A percentile compares a stretch with the other conserved stretches of the same genome.
These are phyloP conservation scores for Dufourea novaeangliae DNA, from an alignment of 1,140 invertebrate genomes.

Conservation along the genomic window DNA sequence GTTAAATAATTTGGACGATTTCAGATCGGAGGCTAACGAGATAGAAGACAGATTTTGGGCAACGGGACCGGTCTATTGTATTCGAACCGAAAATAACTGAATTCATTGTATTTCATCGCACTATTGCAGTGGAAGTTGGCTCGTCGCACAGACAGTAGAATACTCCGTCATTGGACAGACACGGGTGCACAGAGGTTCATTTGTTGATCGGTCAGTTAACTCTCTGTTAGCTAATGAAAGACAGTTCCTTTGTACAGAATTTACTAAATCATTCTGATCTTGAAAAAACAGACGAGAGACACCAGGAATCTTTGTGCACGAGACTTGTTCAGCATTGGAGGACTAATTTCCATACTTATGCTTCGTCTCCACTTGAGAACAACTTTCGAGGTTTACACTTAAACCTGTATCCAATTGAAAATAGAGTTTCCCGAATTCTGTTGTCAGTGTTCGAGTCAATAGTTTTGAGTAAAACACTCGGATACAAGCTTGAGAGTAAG, in stretches of 20 bases:
- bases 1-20: not conserved
- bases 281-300: too few species aligned
- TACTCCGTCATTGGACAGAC: not conserved
- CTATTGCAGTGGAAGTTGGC: not conserved
- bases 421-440: too few species aligned
- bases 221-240: not conserved
- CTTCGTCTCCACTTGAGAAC: too few species aligned
- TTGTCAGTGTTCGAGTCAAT: too few species aligned
- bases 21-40: not conserved
- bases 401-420: too few species aligned
- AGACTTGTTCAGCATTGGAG: too few species aligned
- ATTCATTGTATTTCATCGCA: not conserved
- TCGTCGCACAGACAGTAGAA: not conserved
- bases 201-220: not conserved
- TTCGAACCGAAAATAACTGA: not conserved
- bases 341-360: too few species aligned
- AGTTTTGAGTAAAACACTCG: too few species aligned
- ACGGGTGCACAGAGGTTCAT: not conserved
- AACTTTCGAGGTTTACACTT: too few species aligned
- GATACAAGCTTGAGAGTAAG: too few species aligned
- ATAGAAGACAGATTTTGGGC: not conserved
- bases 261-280: too few species aligned
- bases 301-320: too few species aligned
- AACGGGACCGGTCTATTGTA: not conserved
- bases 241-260: not conserved